phyloP scores from a whole-genome alignment of 2,113 vertebrate genomes.

The Microcebus ravelobensis region DNA sequence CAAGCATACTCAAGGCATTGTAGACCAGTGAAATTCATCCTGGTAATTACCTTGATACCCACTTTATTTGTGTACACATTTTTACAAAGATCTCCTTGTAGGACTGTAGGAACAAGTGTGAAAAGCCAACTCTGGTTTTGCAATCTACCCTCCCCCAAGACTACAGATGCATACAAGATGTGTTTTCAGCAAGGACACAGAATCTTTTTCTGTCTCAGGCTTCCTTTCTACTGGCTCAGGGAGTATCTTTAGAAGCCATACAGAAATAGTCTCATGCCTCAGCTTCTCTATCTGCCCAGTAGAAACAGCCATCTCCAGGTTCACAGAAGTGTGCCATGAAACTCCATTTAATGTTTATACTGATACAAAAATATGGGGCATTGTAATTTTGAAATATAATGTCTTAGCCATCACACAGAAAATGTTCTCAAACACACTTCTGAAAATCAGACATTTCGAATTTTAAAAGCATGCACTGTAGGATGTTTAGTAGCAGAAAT shows the following conservation, averaged over 20 bases:
- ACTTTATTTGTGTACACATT: neutral
- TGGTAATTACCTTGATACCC: neutral
- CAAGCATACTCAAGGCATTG: neutral
- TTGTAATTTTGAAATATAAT: neutral
- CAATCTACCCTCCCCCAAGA: neutral
- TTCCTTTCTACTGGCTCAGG: neutral
- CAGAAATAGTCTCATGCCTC: constrained; percentile 22
- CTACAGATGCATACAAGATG: neutral
- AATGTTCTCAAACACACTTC: constrained; percentile 7
- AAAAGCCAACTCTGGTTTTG: neutral
- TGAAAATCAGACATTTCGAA: constrained; percentile 32
- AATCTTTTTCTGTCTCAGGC: neutral
- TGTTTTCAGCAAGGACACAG: constrained; percentile 36
- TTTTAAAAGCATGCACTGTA: neutral
- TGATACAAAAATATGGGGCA: neutral
- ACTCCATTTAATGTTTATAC: constrained; percentile 20
- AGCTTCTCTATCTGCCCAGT: constrained; percentile 26
- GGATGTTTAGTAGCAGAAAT: neutral
- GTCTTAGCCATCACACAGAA: neutral
- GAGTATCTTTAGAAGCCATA: constrained; percentile 35
- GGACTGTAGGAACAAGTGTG: neutral
- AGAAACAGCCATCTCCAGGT: neutral
- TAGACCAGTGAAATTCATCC: neutral
- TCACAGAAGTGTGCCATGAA: neutral
- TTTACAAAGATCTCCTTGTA: constrained; percentile 47